Base-by-base conservation (phyloP, 1,140 invertebrate species). In the Drosophila bipectinata region DNA sequence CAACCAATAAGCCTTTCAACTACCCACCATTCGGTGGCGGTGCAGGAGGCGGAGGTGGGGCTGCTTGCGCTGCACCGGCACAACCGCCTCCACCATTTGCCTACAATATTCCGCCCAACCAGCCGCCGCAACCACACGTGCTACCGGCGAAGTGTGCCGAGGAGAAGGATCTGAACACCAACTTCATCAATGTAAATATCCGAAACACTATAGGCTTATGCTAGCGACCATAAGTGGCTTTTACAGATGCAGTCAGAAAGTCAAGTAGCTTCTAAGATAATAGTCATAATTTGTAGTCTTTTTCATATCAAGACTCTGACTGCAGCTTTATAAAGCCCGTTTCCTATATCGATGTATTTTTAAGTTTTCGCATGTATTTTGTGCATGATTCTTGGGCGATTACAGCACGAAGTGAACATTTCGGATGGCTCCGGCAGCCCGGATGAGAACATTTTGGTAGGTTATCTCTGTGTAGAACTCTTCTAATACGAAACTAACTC, bases 81-180 rank as follows among this genome's bases (percentile, higher is more conserved):
- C 67, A 92, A 90, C 92, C 93, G 68, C 92, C 93, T 45, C 90
- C 92, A 57, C 93, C 94, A 14, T 95, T 95, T 91, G 94, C 94
- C 0, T 97, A 96, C 71, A 95, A 96, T 72, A 94, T 96, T 87
- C 96, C 96, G 72, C 94, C 94, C 8, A 92, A 92, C 57, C 92
- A 77, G 55, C 76, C 75, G 30, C 15, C 67, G 12, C 10, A 59
- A 21, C 48, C 64, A 9, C 39, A 63, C 15, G 49, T 75, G 12
- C 32, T 74, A 39, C 77, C 92, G 72, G 83, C 90, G 81, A 83
- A 77, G 93, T 88, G 83, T 21, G 76, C 74, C 15, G 91, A 92
- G 88, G 90, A 82, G 14, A 94, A 95, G 76, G 93, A 93, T 87
- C 91, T 94, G 5, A 95, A 94, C 78, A 94, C 94, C 60, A 93